Evolutionary conservation across 2,113 vertebrate genomes (phyloP), one percentile per base, ranked within the genome.

Genomic region (Nothocercus nigrocapillus): DNA sequence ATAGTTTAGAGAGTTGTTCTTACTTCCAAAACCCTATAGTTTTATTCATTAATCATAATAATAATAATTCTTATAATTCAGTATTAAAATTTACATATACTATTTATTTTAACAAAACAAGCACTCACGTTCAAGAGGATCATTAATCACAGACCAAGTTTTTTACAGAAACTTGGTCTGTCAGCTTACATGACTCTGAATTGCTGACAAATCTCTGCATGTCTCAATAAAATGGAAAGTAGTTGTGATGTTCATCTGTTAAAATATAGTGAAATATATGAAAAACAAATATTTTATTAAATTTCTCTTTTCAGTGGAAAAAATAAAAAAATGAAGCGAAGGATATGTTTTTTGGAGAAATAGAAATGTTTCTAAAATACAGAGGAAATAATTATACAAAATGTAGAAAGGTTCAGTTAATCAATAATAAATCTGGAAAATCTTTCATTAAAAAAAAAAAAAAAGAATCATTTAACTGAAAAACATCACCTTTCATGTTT

Each of bases 131-230:
- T 20, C 58, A 73, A 83, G n/a, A 17, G 30, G n/a, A 62, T 91
- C 75, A 91, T 93, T 93, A 90, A 91, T 94, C 85, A 96, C 30
- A 70, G 18, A 10, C 25, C 30, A 69, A 68, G 40, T 34, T 45
- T 93, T 84, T 77, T 49, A 73, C 40, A 72, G 49, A 47, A 93
- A 67, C 21, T 53, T 10, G 91, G 32, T 67, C 85, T 79, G 25
- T 73, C 32, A 78, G 9, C 91, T 91, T 94, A 66, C 7, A 24
- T 13, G 30, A 25, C 24, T 94, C 32, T 62, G 36, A 90, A 5
- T 49, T 44, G 18, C 64, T 94, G 36, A 38, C 56, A 81, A 84
- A 83, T 81, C n/a, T 86, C 40, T 74, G 45, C 40, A 44, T 16
- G 36, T 77, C n/a, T 86, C 40, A 66, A 63, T 58, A 74, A 56